A percentile compares a stretch with the other conserved stretches of the same genome.
Evolutionary conservation across 2,797 vertebrate species (phyloP).

Genomic region (Manis javanica): DNA sequence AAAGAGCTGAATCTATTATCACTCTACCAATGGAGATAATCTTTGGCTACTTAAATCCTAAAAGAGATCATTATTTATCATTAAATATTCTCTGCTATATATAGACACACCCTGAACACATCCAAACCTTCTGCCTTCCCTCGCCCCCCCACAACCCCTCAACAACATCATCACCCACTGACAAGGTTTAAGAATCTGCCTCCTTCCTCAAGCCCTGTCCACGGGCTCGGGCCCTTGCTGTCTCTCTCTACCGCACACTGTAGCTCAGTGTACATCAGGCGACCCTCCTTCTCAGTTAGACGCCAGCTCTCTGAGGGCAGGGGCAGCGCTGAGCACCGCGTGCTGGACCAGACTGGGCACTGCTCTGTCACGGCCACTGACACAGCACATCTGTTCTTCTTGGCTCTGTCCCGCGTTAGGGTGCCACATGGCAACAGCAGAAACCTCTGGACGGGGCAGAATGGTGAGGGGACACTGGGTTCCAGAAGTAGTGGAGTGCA

Average conservation of each 20-base stretch:
- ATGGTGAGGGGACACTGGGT: not conserved
- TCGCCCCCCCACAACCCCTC: no score
- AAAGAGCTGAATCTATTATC: not conserved
- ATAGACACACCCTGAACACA: not conserved
- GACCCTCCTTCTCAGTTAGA: not conserved
- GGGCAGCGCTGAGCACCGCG: not conserved
- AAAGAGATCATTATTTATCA: not conserved
- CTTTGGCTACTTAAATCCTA: not conserved
- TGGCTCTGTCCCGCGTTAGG: not conserved
- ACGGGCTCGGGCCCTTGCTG: not conserved
- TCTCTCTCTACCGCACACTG: not conserved
- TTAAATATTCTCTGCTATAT: not conserved
- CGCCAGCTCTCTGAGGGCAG: not conserved
- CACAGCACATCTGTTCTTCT: not conserved
- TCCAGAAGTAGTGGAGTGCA: not conserved
- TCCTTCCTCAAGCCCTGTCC: not conserved
- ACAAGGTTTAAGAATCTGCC: not conserved
- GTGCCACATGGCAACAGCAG: not conserved
- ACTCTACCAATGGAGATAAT: not conserved
- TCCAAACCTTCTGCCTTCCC: not conserved
- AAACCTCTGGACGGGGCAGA: not conserved
- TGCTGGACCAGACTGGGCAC: not conserved
- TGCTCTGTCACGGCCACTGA: not conserved
- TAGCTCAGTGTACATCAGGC: not conserved
- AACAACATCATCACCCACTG: not conserved